Conservation (phyloP, 2,888 invertebrate species). For the Iselma pallidipennis region DNA sequence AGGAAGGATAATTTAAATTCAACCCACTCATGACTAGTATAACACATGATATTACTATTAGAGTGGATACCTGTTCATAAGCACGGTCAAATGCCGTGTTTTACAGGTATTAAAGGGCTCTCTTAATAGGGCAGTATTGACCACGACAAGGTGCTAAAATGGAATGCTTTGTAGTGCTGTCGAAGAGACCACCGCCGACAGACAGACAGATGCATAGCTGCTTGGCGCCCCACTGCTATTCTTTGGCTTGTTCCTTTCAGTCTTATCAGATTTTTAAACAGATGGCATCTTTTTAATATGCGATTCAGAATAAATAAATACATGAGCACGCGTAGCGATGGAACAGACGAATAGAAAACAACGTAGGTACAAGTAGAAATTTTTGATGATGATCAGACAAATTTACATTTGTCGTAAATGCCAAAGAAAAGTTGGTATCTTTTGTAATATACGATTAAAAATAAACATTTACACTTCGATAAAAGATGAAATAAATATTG, state of each 20-base stretch:
- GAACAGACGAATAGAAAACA: too few relatives aligned
- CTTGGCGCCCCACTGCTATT: not conserved
- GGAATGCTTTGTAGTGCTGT: not conserved
- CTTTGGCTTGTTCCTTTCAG: not conserved
- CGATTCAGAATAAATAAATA: not conserved
- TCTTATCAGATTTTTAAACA: not conserved
- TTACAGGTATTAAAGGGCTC: conserved; percentile 33
- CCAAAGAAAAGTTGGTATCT: too few relatives aligned
- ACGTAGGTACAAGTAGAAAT: too few relatives aligned
- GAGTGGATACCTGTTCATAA: conserved; percentile 17
- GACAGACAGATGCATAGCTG: not conserved
- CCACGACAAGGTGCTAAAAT: not conserved
- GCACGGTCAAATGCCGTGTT: conserved; percentile 33
- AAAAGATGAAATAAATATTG: too few relatives aligned
- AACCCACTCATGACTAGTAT: conserved; percentile 41
- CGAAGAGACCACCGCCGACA: not conserved
- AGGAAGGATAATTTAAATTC: conserved; percentile 45
- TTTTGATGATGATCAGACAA: too few relatives aligned
- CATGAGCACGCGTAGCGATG: not conserved
- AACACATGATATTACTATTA: conserved; percentile 39
- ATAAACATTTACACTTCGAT: too few relatives aligned
- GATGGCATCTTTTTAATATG: not conserved
- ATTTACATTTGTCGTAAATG: too few relatives aligned
- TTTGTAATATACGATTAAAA: too few relatives aligned
- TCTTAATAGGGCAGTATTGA: not conserved